These are phyloP conservation scores for Caenorhabditis sulstoni DNA, from an alignment of 2,888 invertebrate genomes.

Conservation along the genomic window DNA sequence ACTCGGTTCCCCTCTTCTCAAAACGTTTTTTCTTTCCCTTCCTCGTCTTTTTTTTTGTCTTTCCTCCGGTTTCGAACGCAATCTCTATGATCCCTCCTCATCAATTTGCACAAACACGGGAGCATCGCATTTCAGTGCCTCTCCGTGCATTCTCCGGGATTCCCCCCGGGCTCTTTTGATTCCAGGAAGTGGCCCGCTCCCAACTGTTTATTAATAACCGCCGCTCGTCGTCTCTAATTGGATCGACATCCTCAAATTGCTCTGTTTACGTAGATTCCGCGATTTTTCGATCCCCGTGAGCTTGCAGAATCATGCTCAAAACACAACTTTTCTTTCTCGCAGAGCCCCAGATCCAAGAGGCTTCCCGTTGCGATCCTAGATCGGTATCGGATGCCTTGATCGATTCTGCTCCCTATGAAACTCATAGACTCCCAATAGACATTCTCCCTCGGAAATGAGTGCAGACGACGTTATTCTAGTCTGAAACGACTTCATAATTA, in stretches of 20 bases:
- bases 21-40: neutral
- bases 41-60: constrained; percentile 1
- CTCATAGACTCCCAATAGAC: too few species aligned
- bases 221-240: constrained; percentile 11
- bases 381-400: too few species aligned
- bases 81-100: constrained; percentile 48
- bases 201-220: constrained; percentile 40
- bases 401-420: too few species aligned
- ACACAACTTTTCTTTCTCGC: too few species aligned
- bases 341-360: too few species aligned
- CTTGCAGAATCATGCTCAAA: neutral
- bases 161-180: constrained; percentile 12
- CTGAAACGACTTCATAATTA: constrained; percentile 24
- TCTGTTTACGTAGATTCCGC: constrained; percentile 4
- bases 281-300: constrained; percentile 17
- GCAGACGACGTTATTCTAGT: neutral
- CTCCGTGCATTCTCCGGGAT: constrained; percentile 6
- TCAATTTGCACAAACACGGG: constrained; percentile 48
- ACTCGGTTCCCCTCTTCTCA: constrained; percentile 23
- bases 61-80: neutral
- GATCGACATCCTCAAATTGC: constrained; percentile 18
- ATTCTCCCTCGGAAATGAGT: too few species aligned
- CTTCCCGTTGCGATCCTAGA: too few species aligned
- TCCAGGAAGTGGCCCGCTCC: neutral
- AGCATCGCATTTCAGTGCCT: constrained; percentile 30